Percentiles rank a stretch among this genome's conserved stretches.
These are phyloP conservation scores for Drosophila flavopinicola DNA, from an alignment of 2,888 invertebrate species.

Conservation along the genomic window DNA sequence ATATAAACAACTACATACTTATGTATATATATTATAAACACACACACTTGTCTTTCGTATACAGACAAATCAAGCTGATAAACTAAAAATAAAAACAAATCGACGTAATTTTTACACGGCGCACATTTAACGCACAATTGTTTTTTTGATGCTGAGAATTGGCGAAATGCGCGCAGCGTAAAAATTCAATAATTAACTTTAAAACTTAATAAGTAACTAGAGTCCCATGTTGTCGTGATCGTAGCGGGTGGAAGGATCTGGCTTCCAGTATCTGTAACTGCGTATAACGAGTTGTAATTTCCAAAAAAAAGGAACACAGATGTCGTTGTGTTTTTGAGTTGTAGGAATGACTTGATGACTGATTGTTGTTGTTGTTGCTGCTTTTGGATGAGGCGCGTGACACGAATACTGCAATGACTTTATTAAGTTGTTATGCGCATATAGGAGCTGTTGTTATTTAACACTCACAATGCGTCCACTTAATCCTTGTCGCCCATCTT, in stretches of 20 bases:
- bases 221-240: conserved; percentile 63
- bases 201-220: conserved; percentile 71
- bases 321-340: conserved; percentile 48
- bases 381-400: conserved; percentile 46
- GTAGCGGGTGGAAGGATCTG: conserved; percentile 9
- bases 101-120: conserved; percentile 60
- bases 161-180: conserved; percentile 62
- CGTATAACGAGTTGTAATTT: conserved; percentile 63
- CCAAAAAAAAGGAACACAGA: conserved; percentile 56
- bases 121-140: conserved; percentile 58
- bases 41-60: conserved; percentile 62
- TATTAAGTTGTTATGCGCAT: neutral
- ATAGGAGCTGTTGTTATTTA: too few species aligned
- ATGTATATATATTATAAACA: conserved; percentile 30
- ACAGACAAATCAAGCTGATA: conserved; percentile 25
- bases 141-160: conserved; percentile 58
- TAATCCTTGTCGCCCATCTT: conserved; percentile 89
- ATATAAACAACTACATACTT: conserved; percentile 59
- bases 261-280: conserved; percentile 52
- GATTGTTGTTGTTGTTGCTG: conserved; percentile 45
- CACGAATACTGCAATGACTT: conserved; percentile 34
- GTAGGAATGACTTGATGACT: conserved; percentile 70
- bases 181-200: conserved; percentile 56
- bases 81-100: conserved; percentile 25
- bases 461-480: conserved; percentile 40